These are phyloP conservation scores for Seriola quinqueradiata DNA, from an alignment of 2,113 vertebrate species.

Conservation along the genomic window DNA sequence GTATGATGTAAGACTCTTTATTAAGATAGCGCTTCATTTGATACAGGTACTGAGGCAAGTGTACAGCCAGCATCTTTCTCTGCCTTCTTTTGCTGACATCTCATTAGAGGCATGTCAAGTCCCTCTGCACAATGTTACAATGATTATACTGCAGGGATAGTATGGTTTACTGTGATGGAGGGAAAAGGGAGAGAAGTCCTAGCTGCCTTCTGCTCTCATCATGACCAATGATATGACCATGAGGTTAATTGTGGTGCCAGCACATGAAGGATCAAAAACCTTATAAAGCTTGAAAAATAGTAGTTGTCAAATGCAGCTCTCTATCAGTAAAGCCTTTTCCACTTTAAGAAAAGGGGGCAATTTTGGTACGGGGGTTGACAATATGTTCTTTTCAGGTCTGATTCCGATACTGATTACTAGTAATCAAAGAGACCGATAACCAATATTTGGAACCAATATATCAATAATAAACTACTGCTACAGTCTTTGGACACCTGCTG, in stretches of 20 bases:
- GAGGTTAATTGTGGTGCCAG: slow-evolving; percentile 57
- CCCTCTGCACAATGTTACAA: slow-evolving; percentile 30
- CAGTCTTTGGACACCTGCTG: too few relatives aligned
- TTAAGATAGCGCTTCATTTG: slow-evolving; percentile 35
- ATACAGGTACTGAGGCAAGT: slow-evolving; percentile 29
- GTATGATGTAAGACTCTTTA: slow-evolving; percentile 33
- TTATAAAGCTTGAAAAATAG: slow-evolving; percentile 30
- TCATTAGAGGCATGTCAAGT: slow-evolving; percentile 65
- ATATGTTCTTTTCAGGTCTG: too few relatives aligned
- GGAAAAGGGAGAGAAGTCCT: slow-evolving; percentile 7
- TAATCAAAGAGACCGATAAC: too few relatives aligned
- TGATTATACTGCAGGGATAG: slow-evolving; percentile 55
- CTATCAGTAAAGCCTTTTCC: slow-evolving; percentile 10
- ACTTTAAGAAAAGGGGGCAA: not conserved
- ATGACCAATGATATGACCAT: slow-evolving; percentile 31
- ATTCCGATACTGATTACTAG: too few relatives aligned
- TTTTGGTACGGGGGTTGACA: not conserved
- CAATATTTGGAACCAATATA: too few relatives aligned
- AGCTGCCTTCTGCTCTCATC: slow-evolving; percentile 36
- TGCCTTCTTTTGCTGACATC: slow-evolving; percentile 52
- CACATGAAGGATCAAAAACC: slow-evolving; percentile 33
- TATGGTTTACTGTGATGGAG: slow-evolving; percentile 42
- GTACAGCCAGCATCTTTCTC: slow-evolving; percentile 28
- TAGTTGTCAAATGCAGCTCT: slow-evolving; percentile 20
- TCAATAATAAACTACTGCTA: too few relatives aligned